These are phyloP conservation scores for Oxygymnocypris stewartii DNA, from an alignment of 2,113 vertebrate genomes.

Conservation along the genomic window DNA sequence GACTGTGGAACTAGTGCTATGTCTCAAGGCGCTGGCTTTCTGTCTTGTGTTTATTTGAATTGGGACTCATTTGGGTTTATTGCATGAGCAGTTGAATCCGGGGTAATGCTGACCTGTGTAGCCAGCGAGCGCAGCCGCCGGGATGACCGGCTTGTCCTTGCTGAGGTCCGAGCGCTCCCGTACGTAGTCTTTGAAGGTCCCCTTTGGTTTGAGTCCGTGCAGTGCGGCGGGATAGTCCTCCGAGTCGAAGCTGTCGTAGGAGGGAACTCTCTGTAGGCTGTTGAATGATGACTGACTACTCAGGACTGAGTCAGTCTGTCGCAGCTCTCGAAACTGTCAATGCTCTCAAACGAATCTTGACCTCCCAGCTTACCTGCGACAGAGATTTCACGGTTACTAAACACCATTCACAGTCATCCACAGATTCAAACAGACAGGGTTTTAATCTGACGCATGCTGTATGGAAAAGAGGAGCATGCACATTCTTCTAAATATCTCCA, in stretches of 20 bases:
- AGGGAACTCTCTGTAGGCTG: conserved; percentile 97
- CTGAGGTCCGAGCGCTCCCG: conserved; percentile 96
- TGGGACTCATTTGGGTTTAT: not conserved
- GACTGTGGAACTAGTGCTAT: not conserved
- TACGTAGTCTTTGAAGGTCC: conserved; percentile 99
- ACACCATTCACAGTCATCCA: not conserved
- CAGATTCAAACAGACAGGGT: not conserved
- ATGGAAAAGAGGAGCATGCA: not conserved
- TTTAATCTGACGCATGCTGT: not conserved
- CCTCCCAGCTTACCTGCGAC: conserved; percentile 89
- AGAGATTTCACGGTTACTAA: not conserved
- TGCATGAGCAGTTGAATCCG: not conserved
- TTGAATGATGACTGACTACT: conserved; percentile 97
- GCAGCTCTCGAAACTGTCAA: conserved; percentile 96
- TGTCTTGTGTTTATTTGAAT: not conserved
- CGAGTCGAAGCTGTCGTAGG: conserved; percentile 97
- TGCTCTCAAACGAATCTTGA: conserved; percentile 98
- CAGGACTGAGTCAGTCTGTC: conserved; percentile 96
- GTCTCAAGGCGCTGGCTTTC: not conserved
- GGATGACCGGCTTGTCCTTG: conserved; percentile 99
- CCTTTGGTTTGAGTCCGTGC: conserved; percentile 95
- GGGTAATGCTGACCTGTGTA: conserved; percentile 87
- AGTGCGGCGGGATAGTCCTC: conserved; percentile 92
- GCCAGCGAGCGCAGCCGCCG: conserved; percentile 93
- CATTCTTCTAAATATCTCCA: not conserved